Evolutionary conservation across 1,140 invertebrate species (phyloP).

Genomic region (Drosophila sturtevanti): DNA sequence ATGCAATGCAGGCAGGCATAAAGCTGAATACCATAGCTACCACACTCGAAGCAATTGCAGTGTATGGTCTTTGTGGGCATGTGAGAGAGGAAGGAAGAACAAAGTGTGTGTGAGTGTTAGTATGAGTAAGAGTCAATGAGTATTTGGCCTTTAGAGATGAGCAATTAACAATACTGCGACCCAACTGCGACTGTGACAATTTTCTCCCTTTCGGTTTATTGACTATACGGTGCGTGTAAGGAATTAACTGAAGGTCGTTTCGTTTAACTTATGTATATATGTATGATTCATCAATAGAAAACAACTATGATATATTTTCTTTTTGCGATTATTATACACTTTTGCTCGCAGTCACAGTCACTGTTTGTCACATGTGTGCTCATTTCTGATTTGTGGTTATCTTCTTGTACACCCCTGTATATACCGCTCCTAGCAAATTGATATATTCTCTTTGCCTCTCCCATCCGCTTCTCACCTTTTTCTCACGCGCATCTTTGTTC

Average conservation of each 20-base stretch:
- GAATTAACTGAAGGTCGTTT: no score
- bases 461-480: conserved; percentile 85
- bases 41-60: conserved; percentile 85
- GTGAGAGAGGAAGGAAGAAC: conserved; percentile 15
- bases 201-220: no score
- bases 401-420: neutral
- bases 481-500: conserved; percentile 87
- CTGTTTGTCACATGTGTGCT: conserved; percentile 26
- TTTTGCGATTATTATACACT: neutral
- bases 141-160: neutral
- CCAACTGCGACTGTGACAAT: neutral
- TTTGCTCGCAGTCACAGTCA: conserved; percentile 22
- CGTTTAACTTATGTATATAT: neutral
- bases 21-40: conserved; percentile 88
- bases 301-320: neutral
- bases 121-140: neutral
- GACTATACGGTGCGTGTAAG: no score
- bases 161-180: neutral
- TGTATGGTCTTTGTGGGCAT: conserved; percentile 51
- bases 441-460: neutral
- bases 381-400: conserved; percentile 27
- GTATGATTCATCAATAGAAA: neutral
- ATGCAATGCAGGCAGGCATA: conserved; percentile 96
- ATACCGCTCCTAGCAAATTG: neutral
- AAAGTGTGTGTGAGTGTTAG: neutral